Conservation (phyloP, 2,113 vertebrate species). For the Passer domesticus region DNA sequence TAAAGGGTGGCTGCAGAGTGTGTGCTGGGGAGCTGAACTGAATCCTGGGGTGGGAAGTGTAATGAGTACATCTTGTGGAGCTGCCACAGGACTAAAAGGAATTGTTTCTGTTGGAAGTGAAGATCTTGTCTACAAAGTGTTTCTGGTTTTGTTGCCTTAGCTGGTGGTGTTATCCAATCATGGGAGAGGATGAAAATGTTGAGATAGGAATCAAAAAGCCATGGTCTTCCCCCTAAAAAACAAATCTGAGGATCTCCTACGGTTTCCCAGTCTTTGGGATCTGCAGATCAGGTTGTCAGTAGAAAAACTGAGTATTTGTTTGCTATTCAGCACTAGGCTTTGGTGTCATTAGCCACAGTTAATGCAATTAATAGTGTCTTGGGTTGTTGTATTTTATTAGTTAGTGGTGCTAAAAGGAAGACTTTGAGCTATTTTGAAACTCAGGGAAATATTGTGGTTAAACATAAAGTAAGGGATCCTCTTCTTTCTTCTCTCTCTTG, state of each 20-base stretch:
- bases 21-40: not conserved
- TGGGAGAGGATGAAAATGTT: not conserved
- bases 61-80: not conserved
- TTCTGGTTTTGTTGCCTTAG: not conserved
- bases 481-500: not conserved
- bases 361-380: not conserved
- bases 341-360: not conserved
- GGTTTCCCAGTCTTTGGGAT: not conserved
- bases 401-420: not conserved
- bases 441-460: not conserved
- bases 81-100: not conserved
- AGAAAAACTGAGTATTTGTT: not conserved
- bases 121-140: not conserved
- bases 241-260: not conserved
- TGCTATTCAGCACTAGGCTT: not conserved
- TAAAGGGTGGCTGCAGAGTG: not conserved
- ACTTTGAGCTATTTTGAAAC: not conserved
- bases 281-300: not conserved
- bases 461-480: not conserved
- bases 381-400: not conserved
- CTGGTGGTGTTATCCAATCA: not conserved
- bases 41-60: not conserved
- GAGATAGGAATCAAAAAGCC: not conserved
- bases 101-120: not conserved
- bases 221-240: not conserved